These are phyloP conservation scores for Bovichtus diacanthus DNA, from an alignment of 2,797 vertebrate genomes.

Conservation along the genomic window DNA sequence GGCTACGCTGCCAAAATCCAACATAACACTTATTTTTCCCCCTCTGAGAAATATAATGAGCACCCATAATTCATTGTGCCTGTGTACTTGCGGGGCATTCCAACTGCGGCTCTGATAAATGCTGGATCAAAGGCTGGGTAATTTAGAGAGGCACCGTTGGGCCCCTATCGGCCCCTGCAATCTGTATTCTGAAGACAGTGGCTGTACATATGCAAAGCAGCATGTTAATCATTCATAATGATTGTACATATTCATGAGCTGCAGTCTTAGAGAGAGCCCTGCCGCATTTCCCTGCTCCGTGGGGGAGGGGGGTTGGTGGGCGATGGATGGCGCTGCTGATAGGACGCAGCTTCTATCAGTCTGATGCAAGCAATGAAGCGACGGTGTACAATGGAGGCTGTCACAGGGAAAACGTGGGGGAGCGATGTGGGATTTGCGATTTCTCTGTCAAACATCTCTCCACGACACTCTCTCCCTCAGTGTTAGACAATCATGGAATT, in stretches of 20 bases:
- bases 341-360: slow-evolving; percentile 61
- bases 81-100: slow-evolving; percentile 62
- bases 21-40: slow-evolving; percentile 45
- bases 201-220: slow-evolving; percentile 83
- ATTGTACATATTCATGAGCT: slow-evolving; percentile 86
- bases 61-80: slow-evolving; percentile 78
- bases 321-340: slow-evolving; percentile 69
- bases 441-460: slow-evolving; percentile 62
- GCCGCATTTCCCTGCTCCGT: slow-evolving; percentile 60
- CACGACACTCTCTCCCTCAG: slow-evolving; percentile 29
- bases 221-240: slow-evolving; percentile 84
- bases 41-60: slow-evolving; percentile 72
- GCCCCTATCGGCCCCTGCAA: slow-evolving; percentile 71
- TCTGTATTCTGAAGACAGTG: slow-evolving; percentile 79
- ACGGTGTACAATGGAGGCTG: slow-evolving; percentile 60
- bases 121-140: slow-evolving; percentile 82
- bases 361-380: slow-evolving; percentile 59
- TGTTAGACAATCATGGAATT: slow-evolving; percentile 54
- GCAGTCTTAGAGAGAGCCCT: slow-evolving; percentile 56
- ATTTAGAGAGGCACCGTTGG: slow-evolving; percentile 77
- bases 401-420: slow-evolving; percentile 59
- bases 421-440: slow-evolving; percentile 66
- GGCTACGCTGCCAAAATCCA: slow-evolving; percentile 37
- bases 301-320: slow-evolving; percentile 69
- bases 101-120: slow-evolving; percentile 75